These are phyloP conservation scores for Phaethon lepturus DNA, from an alignment of 2,113 vertebrate species.

Conservation along the genomic window DNA sequence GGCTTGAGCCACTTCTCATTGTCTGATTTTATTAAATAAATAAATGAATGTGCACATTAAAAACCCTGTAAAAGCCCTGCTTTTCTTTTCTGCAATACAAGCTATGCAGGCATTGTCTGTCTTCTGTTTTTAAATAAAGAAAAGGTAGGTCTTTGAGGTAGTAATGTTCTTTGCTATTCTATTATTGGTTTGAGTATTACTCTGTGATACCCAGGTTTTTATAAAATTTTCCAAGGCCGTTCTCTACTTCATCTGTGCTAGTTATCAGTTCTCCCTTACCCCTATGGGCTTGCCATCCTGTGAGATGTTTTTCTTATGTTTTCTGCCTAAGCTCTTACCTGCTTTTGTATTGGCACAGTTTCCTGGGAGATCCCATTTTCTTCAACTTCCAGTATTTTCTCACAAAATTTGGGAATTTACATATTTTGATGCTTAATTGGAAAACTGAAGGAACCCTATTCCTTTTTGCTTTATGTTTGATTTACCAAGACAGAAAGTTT, in stretches of 20 bases:
- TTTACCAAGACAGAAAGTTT: not conserved
- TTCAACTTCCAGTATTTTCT: not conserved
- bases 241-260: not conserved
- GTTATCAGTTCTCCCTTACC: not conserved
- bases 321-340: not conserved
- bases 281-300: not conserved
- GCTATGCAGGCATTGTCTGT: not conserved
- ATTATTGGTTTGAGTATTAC: not conserved
- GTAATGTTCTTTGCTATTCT: not conserved
- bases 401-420: not conserved
- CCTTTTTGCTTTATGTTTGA: not conserved
- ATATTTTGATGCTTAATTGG: not conserved
- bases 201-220: not conserved
- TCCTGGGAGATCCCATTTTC: not conserved
- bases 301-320: not conserved
- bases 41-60: not conserved
- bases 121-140: not conserved
- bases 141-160: not conserved
- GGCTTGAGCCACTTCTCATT: not conserved
- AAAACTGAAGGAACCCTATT: not conserved
- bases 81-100: not conserved
- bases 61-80: not conserved
- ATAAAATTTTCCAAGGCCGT: not conserved
- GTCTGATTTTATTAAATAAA: not conserved
- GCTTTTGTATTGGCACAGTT: not conserved